phyloP scores from a whole-genome alignment of 2,797 vertebrate species.

The Anguilla marmorata region DNA sequence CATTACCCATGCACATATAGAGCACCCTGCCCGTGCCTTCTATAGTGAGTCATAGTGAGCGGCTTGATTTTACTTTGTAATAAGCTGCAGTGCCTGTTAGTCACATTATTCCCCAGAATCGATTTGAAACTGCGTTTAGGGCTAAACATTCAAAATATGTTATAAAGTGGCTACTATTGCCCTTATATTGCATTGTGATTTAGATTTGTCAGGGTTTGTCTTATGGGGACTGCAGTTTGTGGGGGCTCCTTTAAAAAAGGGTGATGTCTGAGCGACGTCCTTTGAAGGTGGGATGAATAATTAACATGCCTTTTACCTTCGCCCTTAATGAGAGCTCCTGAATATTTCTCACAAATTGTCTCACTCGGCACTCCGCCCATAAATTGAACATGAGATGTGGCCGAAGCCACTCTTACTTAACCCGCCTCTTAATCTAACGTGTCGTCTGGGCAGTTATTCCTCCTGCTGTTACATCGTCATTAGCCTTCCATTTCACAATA shows the following conservation, averaged over 20 bases:
- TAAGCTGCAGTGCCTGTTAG: not conserved
- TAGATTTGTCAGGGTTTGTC: not conserved
- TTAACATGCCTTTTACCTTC: constrained; percentile 23
- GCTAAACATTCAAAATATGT: not conserved
- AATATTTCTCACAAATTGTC: not conserved
- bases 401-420: not conserved
- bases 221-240: not conserved
- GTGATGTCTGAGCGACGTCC: constrained; percentile 13
- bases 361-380: not conserved
- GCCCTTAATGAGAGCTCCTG: not conserved
- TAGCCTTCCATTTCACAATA: not conserved
- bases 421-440: constrained; percentile 19
- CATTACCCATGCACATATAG: not conserved
- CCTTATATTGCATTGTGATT: constrained; percentile 17
- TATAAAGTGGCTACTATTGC: not conserved
- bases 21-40: not conserved
- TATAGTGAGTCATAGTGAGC: not conserved
- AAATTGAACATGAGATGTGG: constrained; percentile 19
- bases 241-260: not conserved
- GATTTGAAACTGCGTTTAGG: not conserved
- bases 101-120: not conserved
- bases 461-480: not conserved
- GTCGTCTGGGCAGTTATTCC: constrained; percentile 8
- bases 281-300: constrained; percentile 26
- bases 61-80: not conserved